Evolutionary conservation across 2,113 vertebrate genomes (phyloP).

Genomic region (Mesocricetus auratus): DNA sequence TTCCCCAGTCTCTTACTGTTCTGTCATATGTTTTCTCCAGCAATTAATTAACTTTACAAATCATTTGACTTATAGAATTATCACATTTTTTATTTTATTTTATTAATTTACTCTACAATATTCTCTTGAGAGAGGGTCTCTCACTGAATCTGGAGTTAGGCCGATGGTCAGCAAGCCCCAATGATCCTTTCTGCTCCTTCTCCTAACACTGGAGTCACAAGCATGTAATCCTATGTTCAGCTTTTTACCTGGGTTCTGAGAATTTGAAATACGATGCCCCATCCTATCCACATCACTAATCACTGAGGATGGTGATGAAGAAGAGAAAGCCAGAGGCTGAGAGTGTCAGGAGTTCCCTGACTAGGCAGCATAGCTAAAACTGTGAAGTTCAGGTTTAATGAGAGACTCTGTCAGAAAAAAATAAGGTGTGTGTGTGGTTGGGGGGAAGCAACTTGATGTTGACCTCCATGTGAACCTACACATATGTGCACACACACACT

Average conservation of each 20-base stretch:
- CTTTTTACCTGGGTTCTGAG: not conserved
- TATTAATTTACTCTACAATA: not conserved
- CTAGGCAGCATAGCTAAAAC: not conserved
- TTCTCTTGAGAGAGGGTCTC: not conserved
- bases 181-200: not conserved
- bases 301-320: not conserved
- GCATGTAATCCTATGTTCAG: not conserved
- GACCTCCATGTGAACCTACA: not conserved
- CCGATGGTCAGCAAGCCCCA: not conserved
- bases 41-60: not conserved
- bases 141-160: not conserved
- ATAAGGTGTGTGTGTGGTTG: not conserved
- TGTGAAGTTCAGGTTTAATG: not conserved
- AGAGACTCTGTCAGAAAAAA: not conserved
- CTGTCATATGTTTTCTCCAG: not conserved
- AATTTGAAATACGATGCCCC: not conserved
- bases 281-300: not conserved
- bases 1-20: conserved; percentile 4
- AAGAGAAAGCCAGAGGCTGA: not conserved
- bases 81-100: not conserved
- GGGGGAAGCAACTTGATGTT: not conserved
- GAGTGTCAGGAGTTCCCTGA: too few species aligned
- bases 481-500: not conserved
- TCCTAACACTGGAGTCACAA: not conserved
- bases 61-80: not conserved